A percentile compares a stretch with the other conserved stretches of the same genome.
These are phyloP conservation scores for Variabilichromis moorii DNA, from an alignment of 2,113 vertebrate genomes.

Conservation along the genomic window DNA sequence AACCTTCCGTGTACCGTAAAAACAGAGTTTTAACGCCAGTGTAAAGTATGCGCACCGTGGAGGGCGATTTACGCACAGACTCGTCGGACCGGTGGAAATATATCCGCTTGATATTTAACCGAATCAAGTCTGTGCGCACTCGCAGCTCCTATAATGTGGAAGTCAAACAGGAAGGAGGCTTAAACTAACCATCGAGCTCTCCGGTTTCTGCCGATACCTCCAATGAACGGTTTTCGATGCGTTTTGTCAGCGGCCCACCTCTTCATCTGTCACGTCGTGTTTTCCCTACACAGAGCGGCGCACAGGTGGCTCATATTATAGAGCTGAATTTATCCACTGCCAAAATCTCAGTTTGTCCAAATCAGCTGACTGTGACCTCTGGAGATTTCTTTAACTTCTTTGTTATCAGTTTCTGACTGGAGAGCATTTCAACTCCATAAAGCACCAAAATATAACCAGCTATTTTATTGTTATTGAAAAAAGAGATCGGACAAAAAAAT, in stretches of 20 bases:
- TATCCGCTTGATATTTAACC: conserved; percentile 27
- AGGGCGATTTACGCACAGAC: background rate
- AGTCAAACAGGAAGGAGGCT: conserved; percentile 54
- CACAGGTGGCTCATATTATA: conserved; percentile 65
- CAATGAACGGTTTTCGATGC: conserved; percentile 26
- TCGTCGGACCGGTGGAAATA: background rate
- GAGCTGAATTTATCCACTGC: conserved; percentile 12
- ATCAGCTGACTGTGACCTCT: conserved; percentile 51
- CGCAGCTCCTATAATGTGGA: conserved; percentile 24
- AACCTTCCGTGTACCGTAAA: background rate
- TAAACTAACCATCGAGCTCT: conserved; percentile 39
- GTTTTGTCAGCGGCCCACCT: conserved; percentile 44
- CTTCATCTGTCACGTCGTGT: conserved; percentile 58
- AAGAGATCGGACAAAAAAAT: background rate
- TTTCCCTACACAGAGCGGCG: background rate
- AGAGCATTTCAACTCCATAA: background rate
- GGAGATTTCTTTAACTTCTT: background rate
- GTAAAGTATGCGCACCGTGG: background rate
- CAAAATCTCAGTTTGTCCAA: conserved; percentile 22
- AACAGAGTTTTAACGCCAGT: background rate
- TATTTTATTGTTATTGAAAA: background rate
- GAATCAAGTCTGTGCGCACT: conserved; percentile 10
- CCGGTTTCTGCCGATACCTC: conserved; percentile 30
- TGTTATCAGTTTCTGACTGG: background rate
- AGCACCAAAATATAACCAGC: background rate